Base-by-base conservation (phyloP, 2,888 invertebrate genomes). In the Nomada goodeniana region DNA sequence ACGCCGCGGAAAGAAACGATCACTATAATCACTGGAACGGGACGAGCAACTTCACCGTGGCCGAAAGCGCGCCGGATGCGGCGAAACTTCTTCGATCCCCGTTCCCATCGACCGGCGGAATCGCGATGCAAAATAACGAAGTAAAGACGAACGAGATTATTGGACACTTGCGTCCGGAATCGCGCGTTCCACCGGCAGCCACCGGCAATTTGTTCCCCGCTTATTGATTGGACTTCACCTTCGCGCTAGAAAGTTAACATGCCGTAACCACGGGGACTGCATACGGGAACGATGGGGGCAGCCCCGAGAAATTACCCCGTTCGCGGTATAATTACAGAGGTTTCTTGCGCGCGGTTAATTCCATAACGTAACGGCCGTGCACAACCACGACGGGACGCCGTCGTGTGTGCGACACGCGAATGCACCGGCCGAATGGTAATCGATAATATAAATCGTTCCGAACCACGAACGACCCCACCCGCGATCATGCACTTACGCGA, bases 171-270 rank as follows among this genome's bases (percentile, higher is more conserved):
- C 4, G 10, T 36, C 42, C 0, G 65, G 60, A 61, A 80, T 77
- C 71, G 59, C 20, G 55, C 53, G 65, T 42, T 50, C 2, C 55
- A 36, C 44, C 63, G 15, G 44, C 52, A 59, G 47, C 61, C 65
- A 26, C 59, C 63, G 20, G 72, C 74, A 73, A 86, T 84, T 86
- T 81, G 75, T 86, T 71, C n/a, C 44, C 55, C 50, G 36, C 50
- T 84, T 75, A 63, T 78, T 50, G 73, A 80, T 76, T 69, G 65
- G 57, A 55, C 76, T 76, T 87, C 72, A 71, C 72, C 83, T 86
- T 64, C 74, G 63, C 71, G 82, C 78, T 81, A 74, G 85, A 87
- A 86, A 84, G 86, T 70, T 69, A 75, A 85, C 85, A 50, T 47
- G 76, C 70, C 36, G 59, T 59, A 78, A 86, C 75, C 75, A 68